phyloP scores from a whole-genome alignment of 2,888 invertebrate genomes.

The Sarcophaga variegata region DNA sequence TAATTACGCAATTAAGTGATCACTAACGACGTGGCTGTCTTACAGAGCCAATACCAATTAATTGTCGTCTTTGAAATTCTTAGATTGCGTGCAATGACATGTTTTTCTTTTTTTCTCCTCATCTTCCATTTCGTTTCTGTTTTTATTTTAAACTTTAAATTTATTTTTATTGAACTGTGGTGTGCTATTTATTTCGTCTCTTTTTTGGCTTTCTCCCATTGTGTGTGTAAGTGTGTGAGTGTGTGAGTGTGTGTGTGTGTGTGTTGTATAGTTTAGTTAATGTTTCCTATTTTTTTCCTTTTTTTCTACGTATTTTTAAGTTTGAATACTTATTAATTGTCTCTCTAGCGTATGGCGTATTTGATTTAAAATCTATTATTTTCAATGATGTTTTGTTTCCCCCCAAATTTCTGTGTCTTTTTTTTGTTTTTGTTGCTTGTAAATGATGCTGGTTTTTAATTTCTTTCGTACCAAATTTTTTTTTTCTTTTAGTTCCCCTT shows the following conservation, averaged over 20 bases:
- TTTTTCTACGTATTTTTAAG: not conserved
- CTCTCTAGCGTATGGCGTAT: constrained; percentile 30
- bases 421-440: not conserved
- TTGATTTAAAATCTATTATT: constrained; percentile 32
- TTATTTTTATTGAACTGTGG: not conserved
- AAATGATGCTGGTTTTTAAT: constrained; percentile 27
- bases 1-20: too few relatives aligned
- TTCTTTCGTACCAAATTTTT: not conserved
- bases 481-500: constrained; percentile 3
- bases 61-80: too few relatives aligned
- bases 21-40: too few relatives aligned
- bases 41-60: too few relatives aligned
- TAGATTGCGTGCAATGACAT: not conserved
- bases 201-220: not conserved
- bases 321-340: constrained; percentile 24
- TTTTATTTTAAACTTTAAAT: not conserved
- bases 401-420: not conserved
- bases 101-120: not conserved
- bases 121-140: not conserved
- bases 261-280: too few relatives aligned
- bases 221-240: too few relatives aligned
- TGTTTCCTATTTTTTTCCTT: too few relatives aligned
- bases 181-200: not conserved
- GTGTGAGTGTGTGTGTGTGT: too few relatives aligned
- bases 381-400: not conserved